These are phyloP conservation scores for Chirona hameri DNA, from an alignment of 2,888 invertebrate genomes.

Conservation along the genomic window DNA sequence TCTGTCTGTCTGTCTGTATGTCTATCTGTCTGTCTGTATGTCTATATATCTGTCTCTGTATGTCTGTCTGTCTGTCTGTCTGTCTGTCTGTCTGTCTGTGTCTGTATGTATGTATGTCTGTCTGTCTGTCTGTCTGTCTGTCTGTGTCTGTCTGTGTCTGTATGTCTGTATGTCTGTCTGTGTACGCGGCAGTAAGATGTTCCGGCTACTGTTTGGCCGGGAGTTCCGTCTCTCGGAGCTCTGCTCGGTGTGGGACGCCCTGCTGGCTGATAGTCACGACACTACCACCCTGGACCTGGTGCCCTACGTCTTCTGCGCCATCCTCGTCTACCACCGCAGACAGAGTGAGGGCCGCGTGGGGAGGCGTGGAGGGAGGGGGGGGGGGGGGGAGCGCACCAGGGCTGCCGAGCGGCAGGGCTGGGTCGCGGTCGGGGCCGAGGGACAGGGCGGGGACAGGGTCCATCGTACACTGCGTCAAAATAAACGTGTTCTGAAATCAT, in stretches of 20 bases:
- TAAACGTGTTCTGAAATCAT: too few relatives aligned
- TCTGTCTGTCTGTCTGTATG: not conserved
- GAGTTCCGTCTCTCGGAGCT: conserved; percentile 76
- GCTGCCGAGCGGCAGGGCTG: too few relatives aligned
- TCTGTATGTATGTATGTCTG: too few relatives aligned
- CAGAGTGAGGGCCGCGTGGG: not conserved
- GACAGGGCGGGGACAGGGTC: too few relatives aligned
- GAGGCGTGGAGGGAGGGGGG: too few relatives aligned
- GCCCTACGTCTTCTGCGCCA: conserved; percentile 9
- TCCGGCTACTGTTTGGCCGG: conserved; percentile 74
- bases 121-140: too few relatives aligned
- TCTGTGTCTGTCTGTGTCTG: too few relatives aligned
- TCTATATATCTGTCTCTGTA: not conserved
- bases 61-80: not conserved
- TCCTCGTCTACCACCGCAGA: not conserved
- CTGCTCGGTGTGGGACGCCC: conserved; percentile 75
- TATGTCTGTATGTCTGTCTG: not conserved
- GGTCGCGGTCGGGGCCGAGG: too few relatives aligned
- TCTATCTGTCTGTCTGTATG: too few relatives aligned
- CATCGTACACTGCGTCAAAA: too few relatives aligned
- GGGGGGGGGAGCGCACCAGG: too few relatives aligned
- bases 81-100: not conserved
- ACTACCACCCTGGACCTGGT: conserved; percentile 48
- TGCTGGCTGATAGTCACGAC: conserved; percentile 63
- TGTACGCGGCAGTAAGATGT: conserved; percentile 64